Evolutionary conservation across 2,113 vertebrate genomes (phyloP), one percentile per base, ranked within the genome.

Genomic region (Protobothrops mucrosquamatus): DNA sequence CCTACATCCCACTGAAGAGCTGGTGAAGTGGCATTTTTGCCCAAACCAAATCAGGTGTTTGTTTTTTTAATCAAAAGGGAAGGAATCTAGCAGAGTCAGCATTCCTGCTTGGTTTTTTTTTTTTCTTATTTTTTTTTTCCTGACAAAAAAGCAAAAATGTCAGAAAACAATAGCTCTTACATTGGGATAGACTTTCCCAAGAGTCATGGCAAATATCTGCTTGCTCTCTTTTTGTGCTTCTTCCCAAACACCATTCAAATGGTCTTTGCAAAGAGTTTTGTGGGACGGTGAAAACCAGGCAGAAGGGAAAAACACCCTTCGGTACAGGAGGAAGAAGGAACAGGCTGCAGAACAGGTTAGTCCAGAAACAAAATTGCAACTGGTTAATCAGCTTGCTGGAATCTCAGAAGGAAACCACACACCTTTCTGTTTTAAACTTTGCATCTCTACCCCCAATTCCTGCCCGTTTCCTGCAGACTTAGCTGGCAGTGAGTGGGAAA

Each of bases 271-370:
- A 0, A 89, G 93, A 46, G 5, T n/a, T 43, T 90, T 43, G 46
- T 48, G 61, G 34, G 26, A 18, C 46, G 23, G 22, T 64, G 39
- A 85, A 90, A 55, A 46, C 14, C 26, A 48, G n/a, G 54, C 89
- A 46, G 85, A 86, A 74, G 61, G 59, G n/a, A 34, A 54, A 59
- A 55, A 86, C 90, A 3, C 52, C 52, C 54, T 54, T 91, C 11
- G 6, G 23, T 46, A 29, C 10, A 1, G 43, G 7, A 24, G 43
- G 26, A 74, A 55, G 52, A 89, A 9, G 18, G 6, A 95, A 52
- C 86, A 95, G 91, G 93, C 89, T 95, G 96, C 39, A 59, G 94
- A 96, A 97, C 96, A 94, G 96, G 97, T 96, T 97, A 93, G 91
- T 88, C 93, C 57, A 51, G 4, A 61, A 93, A 92, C 93, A 59